Evolutionary conservation across 2,797 vertebrate genomes (phyloP), one percentile per base, ranked within the genome.

Genomic region (Sylvia borin): DNA sequence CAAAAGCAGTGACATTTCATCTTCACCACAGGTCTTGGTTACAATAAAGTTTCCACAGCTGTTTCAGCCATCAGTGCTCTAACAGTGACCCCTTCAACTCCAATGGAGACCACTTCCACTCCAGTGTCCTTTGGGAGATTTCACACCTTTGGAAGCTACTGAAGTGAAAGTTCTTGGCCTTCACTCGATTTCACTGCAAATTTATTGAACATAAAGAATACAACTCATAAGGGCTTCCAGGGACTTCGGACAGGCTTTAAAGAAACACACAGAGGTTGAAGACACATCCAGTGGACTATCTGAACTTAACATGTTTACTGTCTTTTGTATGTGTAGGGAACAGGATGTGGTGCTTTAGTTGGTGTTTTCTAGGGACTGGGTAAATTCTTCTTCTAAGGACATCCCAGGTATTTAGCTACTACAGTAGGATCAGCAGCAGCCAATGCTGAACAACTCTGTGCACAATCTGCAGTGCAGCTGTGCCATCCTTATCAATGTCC

Each of bases 101-200:
- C 76, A 60, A 73, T 5, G 31, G 73, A 86, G 26, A 85, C 45
- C 45, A 73, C 29, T 95, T 92, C 85, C 79, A 90, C 77, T 82
- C 79, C 80, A 65, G 22, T 45, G 60, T 89, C 71, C 55, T 92
- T 66, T 19, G 87, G 66, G 62, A 82, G 84, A 92, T 93, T 92
- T 94, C 70, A 90, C 75, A 94, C 65, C 79, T 93, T 88, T 66
- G 55, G 79, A 88, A 97, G 76, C 62, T 84, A 88, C 45, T 75
- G 43, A 95, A 92, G 54, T 90, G 81, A 68, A 90, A 92, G 89
- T 50, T 70, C 78, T 60, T 65, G 34, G 57, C n/a, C 72, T 82
- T 76, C 74, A 65, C 51, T 88, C 10, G 3, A 67, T 77, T 88
- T 78, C 89, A 88, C 70, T 73, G 87, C 51, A 84, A 81, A 75